A percentile compares a stretch with the other conserved stretches of the same genome.
These are phyloP conservation scores for Lepidothrix coronata DNA, from an alignment of 2,113 vertebrate species.

Conservation along the genomic window DNA sequence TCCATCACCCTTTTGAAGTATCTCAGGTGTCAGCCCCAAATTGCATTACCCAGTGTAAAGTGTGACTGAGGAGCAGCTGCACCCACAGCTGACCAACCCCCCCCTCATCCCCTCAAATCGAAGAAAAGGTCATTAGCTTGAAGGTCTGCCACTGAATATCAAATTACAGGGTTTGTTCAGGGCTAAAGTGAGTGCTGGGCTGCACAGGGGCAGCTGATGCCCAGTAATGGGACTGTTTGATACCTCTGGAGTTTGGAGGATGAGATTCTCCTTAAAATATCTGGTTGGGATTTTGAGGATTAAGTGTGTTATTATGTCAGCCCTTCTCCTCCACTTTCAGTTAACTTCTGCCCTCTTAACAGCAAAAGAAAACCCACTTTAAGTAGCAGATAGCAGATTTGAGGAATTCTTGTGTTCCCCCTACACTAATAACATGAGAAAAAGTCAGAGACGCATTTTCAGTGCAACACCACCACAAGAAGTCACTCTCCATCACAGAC, in stretches of 20 bases:
- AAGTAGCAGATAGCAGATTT: background rate
- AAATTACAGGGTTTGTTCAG: background rate
- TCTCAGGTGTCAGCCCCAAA: background rate
- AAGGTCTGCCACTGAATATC: background rate
- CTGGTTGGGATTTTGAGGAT: background rate
- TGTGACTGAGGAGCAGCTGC: background rate
- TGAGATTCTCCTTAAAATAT: background rate
- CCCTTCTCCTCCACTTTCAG: background rate
- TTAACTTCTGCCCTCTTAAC: background rate
- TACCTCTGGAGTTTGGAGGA: background rate
- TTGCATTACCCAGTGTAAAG: background rate
- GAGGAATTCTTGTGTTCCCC: background rate
- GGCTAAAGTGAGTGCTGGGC: background rate
- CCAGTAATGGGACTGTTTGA: background rate
- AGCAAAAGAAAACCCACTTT: background rate
- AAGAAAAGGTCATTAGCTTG: background rate
- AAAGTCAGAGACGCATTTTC: background rate
- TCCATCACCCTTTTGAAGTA: background rate
- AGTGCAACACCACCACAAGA: background rate
- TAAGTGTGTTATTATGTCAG: rapidly evolving
- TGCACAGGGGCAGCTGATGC: background rate
- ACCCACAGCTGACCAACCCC: background rate
- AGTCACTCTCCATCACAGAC: background rate
- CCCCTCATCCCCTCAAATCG: background rate
- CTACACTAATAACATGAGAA: background rate